A percentile compares a stretch with the other conserved stretches of the same genome.
phyloP scores from a whole-genome alignment of 1,140 invertebrate genomes.

The Pentalonia nigronervosa region DNA sequence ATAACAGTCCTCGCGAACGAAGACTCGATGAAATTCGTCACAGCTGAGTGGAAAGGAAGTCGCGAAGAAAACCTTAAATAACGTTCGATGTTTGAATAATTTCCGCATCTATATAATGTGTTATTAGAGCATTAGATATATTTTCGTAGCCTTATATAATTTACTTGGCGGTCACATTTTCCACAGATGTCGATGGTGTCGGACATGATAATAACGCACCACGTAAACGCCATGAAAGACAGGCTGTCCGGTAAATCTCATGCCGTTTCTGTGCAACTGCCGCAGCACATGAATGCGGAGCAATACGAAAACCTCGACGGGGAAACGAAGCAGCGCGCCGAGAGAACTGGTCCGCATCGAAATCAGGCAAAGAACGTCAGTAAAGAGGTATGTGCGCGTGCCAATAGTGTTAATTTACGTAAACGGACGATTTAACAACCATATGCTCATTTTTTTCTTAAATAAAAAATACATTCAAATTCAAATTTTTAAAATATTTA shows the following conservation, averaged over 20 bases:
- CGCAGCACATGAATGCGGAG: not conserved
- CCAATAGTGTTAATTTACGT: not conserved
- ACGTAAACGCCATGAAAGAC: slow-evolving; percentile 23
- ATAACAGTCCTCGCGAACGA: too few relatives aligned
- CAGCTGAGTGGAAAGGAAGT: not conserved
- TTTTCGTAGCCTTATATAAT: not conserved
- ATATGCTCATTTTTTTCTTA: not conserved
- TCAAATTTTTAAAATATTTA: not conserved
- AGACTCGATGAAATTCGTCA: not conserved
- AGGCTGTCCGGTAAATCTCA: not conserved
- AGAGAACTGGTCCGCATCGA: not conserved
- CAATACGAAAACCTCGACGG: slow-evolving; percentile 4
- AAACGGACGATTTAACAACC: not conserved
- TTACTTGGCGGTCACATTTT: not conserved
- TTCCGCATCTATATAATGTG: not conserved
- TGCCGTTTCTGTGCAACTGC: not conserved
- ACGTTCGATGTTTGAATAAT: not conserved
- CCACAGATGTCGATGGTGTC: not conserved
- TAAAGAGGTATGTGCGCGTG: slow-evolving; percentile 32
- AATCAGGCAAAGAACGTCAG: not conserved
- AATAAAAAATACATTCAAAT: not conserved
- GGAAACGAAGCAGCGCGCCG: not conserved
- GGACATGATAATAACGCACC: slow-evolving; percentile 34
- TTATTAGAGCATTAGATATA: not conserved
- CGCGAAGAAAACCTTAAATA: not conserved